These are phyloP conservation scores for Camarhynchus parvulus DNA, from an alignment of 2,113 vertebrate species.

Conservation along the genomic window DNA sequence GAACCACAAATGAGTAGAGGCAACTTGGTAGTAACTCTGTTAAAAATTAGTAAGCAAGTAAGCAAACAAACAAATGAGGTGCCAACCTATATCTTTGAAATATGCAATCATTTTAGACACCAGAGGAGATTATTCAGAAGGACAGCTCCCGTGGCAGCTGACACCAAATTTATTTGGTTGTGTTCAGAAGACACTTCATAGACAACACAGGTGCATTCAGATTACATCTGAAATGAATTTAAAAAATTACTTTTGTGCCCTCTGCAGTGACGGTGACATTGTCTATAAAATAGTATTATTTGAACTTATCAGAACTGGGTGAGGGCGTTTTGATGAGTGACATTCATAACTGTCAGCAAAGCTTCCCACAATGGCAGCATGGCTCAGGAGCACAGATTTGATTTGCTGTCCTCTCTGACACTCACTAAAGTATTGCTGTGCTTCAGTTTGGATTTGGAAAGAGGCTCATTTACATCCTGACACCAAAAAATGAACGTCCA, in stretches of 20 bases:
- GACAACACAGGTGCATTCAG: background rate
- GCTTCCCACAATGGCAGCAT: background rate
- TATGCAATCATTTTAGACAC: background rate
- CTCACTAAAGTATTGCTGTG: background rate
- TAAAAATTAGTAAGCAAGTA: background rate
- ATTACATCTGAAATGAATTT: slow-evolving; percentile 8
- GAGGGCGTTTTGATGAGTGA: slow-evolving; percentile 12
- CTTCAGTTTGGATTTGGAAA: background rate
- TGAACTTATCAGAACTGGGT: background rate
- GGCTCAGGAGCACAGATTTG: background rate
- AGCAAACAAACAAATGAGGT: background rate
- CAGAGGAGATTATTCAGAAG: background rate
- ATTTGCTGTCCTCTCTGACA: background rate
- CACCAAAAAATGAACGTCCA: background rate
- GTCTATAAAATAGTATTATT: background rate
- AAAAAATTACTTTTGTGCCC: background rate
- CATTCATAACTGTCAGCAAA: slow-evolving; percentile 1
- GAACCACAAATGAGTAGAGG: background rate
- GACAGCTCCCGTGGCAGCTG: background rate
- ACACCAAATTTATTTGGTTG: slow-evolving; percentile 13
- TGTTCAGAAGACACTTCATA: background rate
- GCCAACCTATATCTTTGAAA: background rate
- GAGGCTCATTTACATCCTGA: background rate
- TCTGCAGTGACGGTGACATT: background rate
- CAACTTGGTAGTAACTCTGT: background rate